A percentile compares a stretch with the other conserved stretches of the same genome.
These are phyloP conservation scores for Motacilla alba DNA, from an alignment of 2,113 vertebrate genomes.

Conservation along the genomic window DNA sequence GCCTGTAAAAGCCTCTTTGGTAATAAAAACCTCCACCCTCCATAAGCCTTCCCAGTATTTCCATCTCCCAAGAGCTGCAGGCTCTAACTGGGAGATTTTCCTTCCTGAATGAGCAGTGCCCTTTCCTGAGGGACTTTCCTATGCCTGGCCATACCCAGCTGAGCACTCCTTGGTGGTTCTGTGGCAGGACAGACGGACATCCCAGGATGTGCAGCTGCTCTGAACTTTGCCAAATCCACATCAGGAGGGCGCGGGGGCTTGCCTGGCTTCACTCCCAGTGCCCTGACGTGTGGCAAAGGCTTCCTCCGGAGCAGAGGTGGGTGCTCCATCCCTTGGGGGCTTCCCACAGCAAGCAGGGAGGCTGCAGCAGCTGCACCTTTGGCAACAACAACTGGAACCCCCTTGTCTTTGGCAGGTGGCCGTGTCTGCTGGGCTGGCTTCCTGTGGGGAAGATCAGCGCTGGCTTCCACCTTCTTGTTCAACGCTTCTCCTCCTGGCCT, in stretches of 20 bases:
- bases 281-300: slow-evolving; percentile 57
- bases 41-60: slow-evolving; percentile 19
- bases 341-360: slow-evolving; percentile 23
- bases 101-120: not conserved
- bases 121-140: not conserved
- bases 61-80: not conserved
- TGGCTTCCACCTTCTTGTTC: not conserved
- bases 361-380: not conserved
- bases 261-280: slow-evolving; percentile 49
- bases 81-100: not conserved
- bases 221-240: slow-evolving; percentile 70
- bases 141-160: not conserved
- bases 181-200: rapidly evolving
- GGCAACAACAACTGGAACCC: not conserved
- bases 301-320: slow-evolving; percentile 58
- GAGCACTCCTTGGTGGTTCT: not conserved
- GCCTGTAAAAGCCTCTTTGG: not conserved
- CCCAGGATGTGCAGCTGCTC: not conserved
- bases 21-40: not conserved
- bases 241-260: slow-evolving; percentile 78
- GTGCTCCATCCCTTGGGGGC: not conserved
- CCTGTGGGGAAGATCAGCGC: not conserved
- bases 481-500: not conserved
- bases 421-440: not conserved
- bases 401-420: not conserved